Conservation (phyloP, 2,113 vertebrate genomes). For the Tonatia bakeri region DNA sequence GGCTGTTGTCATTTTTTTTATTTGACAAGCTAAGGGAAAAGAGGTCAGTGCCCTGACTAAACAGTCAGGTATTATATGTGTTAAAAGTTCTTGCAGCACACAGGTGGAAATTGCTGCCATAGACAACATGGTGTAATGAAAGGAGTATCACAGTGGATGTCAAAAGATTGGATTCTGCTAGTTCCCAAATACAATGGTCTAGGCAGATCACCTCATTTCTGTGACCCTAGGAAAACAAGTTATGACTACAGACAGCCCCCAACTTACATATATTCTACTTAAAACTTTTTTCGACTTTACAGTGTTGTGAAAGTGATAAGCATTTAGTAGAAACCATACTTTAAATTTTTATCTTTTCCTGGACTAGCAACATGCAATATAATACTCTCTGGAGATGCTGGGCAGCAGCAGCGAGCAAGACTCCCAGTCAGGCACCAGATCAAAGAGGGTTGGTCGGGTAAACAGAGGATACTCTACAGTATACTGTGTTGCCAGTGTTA, state of each 20-base stretch:
- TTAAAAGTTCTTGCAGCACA: neutral
- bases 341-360: neutral
- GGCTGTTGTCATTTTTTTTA: neutral
- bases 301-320: neutral
- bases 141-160: neutral
- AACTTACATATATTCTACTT: neutral
- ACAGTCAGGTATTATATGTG: neutral
- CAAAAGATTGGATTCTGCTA: neutral
- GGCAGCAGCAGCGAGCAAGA: neutral
- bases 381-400: neutral
- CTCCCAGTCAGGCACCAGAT: neutral
- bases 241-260: neutral
- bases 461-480: neutral
- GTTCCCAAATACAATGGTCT: neutral
- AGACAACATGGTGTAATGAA: neutral
- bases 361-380: neutral
- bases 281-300: neutral
- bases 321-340: neutral
- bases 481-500: neutral
- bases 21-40: neutral
- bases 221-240: neutral
- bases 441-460: no score
- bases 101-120: neutral
- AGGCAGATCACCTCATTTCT: neutral
- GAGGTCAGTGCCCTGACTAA: neutral